phyloP scores from a whole-genome alignment of 2,797 vertebrate species.

The Sebastes steindachneri region DNA sequence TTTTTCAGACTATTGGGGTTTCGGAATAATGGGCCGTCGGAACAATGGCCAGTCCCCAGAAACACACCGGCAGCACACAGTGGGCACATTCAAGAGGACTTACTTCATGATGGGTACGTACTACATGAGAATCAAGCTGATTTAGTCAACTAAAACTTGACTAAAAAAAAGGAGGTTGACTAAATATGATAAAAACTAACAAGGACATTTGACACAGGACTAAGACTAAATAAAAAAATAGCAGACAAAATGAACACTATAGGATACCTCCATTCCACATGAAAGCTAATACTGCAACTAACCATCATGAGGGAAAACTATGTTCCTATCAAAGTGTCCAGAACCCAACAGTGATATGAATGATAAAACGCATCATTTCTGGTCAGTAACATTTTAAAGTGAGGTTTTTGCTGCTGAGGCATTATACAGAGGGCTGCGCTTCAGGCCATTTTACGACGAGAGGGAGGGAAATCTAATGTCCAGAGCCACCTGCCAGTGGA shows the following conservation, averaged over 20 bases:
- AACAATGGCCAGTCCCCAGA: too few species aligned
- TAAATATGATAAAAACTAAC: too few species aligned
- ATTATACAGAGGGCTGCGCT: not conserved
- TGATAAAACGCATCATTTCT: not conserved
- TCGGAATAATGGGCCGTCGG: too few species aligned
- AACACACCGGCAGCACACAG: too few species aligned
- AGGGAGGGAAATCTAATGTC: slow-evolving; percentile 49
- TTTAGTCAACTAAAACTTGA: not conserved
- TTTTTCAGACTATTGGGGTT: not conserved
- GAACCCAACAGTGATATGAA: not conserved
- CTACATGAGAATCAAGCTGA: not conserved
- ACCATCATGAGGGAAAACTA: not conserved
- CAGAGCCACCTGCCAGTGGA: slow-evolving; percentile 41
- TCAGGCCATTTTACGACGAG: slow-evolving; percentile 29
- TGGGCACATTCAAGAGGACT: not conserved
- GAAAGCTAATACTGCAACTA: not conserved
- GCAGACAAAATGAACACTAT: not conserved
- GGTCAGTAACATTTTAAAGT: slow-evolving; percentile 4
- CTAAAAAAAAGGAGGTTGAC: not conserved
- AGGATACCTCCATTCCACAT: not conserved
- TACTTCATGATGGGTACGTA: not conserved
- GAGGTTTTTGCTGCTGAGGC: not conserved
- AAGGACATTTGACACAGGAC: not conserved
- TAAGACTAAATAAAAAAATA: not conserved
- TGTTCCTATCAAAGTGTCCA: not conserved